A percentile compares a stretch with the other conserved stretches of the same genome.
Evolutionary conservation across 2,113 vertebrate genomes (phyloP).

Genomic region (Callospermophilus lateralis): DNA sequence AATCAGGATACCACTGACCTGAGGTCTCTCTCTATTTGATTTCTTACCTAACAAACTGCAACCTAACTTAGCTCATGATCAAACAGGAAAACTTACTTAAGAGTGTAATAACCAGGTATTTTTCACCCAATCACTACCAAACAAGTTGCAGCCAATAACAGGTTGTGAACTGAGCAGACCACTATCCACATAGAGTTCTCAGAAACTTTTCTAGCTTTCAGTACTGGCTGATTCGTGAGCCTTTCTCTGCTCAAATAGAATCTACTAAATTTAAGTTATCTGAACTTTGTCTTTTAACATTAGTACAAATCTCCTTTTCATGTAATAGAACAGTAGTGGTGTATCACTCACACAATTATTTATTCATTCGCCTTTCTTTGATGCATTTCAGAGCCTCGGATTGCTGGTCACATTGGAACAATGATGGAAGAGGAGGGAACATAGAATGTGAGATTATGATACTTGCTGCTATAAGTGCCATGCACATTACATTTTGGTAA

Average conservation of each 20-base stretch:
- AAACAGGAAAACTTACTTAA: neutral
- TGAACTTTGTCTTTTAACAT: neutral
- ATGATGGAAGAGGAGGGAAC: rapidly evolving
- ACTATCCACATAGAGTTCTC: neutral
- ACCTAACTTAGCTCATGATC: neutral
- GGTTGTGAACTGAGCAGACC: neutral
- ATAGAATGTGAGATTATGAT: neutral
- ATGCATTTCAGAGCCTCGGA: neutral
- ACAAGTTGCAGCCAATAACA: neutral
- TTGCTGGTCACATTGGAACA: neutral
- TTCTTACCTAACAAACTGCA: neutral
- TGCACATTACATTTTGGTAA: neutral
- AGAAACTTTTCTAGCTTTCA: neutral
- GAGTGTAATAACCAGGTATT: neutral
- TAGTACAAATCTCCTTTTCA: neutral
- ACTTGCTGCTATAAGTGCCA: neutral
- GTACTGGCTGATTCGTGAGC: neutral
- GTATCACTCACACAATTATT: neutral
- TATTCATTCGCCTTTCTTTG: neutral
- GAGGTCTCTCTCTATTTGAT: neutral
- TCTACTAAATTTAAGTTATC: neutral
- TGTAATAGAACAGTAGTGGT: neutral
- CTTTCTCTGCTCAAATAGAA: neutral
- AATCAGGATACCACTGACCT: neutral
- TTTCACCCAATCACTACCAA: neutral